phyloP scores from a whole-genome alignment of 1,140 invertebrate genomes.

The Drosophila cardini region DNA sequence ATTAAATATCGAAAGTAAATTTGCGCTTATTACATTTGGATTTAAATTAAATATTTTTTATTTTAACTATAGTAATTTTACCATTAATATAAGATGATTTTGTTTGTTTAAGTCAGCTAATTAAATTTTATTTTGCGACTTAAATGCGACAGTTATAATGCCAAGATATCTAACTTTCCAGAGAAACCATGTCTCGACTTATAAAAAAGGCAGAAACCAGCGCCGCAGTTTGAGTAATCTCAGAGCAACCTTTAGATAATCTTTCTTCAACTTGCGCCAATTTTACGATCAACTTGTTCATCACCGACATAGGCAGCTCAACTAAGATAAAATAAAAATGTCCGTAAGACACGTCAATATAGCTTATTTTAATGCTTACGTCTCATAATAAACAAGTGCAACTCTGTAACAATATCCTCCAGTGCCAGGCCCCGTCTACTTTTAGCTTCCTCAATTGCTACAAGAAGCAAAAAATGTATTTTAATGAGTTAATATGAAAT shows the following conservation, averaged over 20 bases:
- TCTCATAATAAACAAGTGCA: conserved; percentile 93
- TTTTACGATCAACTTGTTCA: conserved; percentile 91
- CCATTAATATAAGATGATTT: no score
- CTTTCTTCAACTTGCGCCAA: conserved; percentile 94
- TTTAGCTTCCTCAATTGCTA: conserved; percentile 94
- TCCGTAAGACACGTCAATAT: conserved; percentile 2
- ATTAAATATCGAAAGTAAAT: not conserved
- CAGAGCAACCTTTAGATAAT: conserved; percentile 90
- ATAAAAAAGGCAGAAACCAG: conserved; percentile 92
- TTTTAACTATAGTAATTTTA: not conserved
- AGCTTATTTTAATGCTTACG: conserved; percentile 86
- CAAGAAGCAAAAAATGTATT: conserved; percentile 43
- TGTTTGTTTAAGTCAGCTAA: no score
- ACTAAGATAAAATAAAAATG: conserved; percentile 86
- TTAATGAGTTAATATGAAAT: not conserved
- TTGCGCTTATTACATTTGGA: not conserved
- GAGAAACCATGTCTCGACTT: conserved; percentile 87
- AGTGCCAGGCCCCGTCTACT: conserved; percentile 94
- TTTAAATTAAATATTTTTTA: not conserved
- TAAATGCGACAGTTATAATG: conserved; percentile 1
- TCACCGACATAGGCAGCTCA: conserved; percentile 91
- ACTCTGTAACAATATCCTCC: conserved; percentile 95
- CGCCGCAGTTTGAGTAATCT: conserved; percentile 93
- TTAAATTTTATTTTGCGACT: not conserved
- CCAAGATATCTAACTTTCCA: conserved; percentile 55